Evolutionary conservation across 2,888 invertebrate genomes (phyloP).

Genomic region (Melipona beecheii): DNA sequence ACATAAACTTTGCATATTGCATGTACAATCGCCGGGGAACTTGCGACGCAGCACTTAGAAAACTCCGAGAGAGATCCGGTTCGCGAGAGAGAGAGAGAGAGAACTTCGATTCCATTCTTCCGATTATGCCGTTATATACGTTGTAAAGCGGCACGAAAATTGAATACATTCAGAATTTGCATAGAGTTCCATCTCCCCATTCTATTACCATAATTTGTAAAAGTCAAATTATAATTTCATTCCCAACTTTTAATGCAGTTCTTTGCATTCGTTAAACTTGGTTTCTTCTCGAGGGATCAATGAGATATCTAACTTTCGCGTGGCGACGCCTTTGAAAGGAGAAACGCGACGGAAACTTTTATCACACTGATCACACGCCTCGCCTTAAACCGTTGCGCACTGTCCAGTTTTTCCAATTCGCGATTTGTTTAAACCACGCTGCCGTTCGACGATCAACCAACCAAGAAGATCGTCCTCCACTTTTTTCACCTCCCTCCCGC

Average conservation of each 20-base stretch:
- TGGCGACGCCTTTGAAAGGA: slow-evolving; percentile 17
- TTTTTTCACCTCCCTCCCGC: no score
- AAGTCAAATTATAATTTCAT: slow-evolving; percentile 34
- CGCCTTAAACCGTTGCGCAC: neutral
- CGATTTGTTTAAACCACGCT: neutral
- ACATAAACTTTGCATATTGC: slow-evolving; percentile 64
- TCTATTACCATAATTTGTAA: slow-evolving; percentile 28
- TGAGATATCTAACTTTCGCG: neutral
- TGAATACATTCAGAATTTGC: slow-evolving; percentile 50
- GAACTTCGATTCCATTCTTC: slow-evolving; percentile 33
- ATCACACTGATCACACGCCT: slow-evolving; percentile 3
- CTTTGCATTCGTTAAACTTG: slow-evolving; percentile 21
- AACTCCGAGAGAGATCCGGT: neutral
- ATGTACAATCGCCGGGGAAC: slow-evolving; percentile 15
- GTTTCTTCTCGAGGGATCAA: slow-evolving; percentile 1
- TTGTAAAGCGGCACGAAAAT: slow-evolving; percentile 40
- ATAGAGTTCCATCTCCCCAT: slow-evolving; percentile 12
- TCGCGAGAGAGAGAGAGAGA: neutral
- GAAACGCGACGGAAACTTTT: slow-evolving; percentile 18
- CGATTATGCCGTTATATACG: slow-evolving; percentile 33
- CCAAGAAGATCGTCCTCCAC: neutral
- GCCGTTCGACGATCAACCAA: neutral
- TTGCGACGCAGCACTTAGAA: slow-evolving; percentile 13
- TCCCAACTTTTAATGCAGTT: slow-evolving; percentile 22
- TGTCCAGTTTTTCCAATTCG: neutral